Base-by-base conservation (phyloP, 2,797 vertebrate genomes). In the Paguma larvata region DNA sequence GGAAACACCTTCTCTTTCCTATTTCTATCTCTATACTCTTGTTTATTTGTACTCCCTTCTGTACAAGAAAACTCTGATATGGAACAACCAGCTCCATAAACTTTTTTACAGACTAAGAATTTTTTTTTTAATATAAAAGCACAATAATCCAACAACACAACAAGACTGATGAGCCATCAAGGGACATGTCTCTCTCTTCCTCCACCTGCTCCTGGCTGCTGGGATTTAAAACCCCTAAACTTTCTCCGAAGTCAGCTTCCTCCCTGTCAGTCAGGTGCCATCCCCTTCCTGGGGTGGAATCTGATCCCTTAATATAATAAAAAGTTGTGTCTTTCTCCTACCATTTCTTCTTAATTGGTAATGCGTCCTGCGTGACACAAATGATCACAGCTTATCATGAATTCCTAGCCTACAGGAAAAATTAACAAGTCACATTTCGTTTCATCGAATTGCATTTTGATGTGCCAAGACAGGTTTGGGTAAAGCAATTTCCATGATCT, bases 351-450 rank as follows among this genome's bases (percentile, higher is more conserved):
- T 94, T 98, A 98, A 98, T 98, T 95, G 96, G 95, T 84, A 96
- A 94, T 89, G 77, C 97, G 97, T 97, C 75, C 97, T 96, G 85
- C 78, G 63, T 97, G 96, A 59, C 97, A 94, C 96, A 97, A 97
- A 97, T 98, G 97, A 98, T 85, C 95, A 98, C 94, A 88, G 82
- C 67, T 96, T 98, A 97, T 98, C 91, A 93, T 97, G 84, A 97
- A 97, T 98, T 98, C 95, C 78, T 97, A 91, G 73, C 91, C 89
- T 97, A 96, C 91, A 96, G 91, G 95, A 97, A 98, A 98, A 97
- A 98, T 98, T 98, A 98, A 95, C 97, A 97, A 97, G 96, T 98
- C 98, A 98, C 97, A 98, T 98, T 98, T 98, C 68, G 38, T 98
- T 98, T 98, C 97, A 98, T 97, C 97, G 98, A 97, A 98, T 98